Base-by-base conservation (phyloP, 2,888 invertebrate species). In the Cryptosula pallasiana region DNA sequence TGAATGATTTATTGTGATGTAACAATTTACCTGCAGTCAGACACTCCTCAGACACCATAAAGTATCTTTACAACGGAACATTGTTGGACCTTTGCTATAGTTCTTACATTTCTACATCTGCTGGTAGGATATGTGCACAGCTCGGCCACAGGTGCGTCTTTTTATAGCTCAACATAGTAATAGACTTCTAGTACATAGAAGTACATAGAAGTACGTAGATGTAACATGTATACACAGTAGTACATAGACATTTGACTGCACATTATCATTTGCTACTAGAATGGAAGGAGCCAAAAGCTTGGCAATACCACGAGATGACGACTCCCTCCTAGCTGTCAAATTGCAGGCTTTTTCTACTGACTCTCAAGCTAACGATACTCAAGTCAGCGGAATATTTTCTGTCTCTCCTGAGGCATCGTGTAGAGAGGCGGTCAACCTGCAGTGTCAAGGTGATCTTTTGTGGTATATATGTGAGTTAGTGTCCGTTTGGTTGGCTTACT, bases 261-360 rank as follows among this genome's bases (percentile, higher is more conserved):
- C 55, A 9, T 63, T 27, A 5, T 32, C 27, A 27, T 29, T 32
- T 32, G 27, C n/a, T 45, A 5, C 3, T 32, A 63, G 63, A 32
- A 29, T 16, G 9, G 63, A 63, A 25, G 63, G 63, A 13, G 63
- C 63, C 25, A 9, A 25, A 34, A 63, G 63, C 63, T 63, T 32
- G 20, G 5, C 63, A 29, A 63, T 63, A 25, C 63, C 63, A 29
- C 27, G 63, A 63, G 63, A 63, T 63, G 63, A 63, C 63, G 13
- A 20, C 27, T 25, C 63, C 32, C 2, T 13, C 13, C 63, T 32
- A 13, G 63, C 63, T 32, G 63, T 34, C 2, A 32, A 32, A 5
- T 13, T 63, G 5, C 16, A 27, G 25, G 32, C 32, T 16, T 32
- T 27, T 20, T 13, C 25, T 63, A 5, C 25, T 29, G 27, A 20